phyloP scores from a whole-genome alignment of 1,140 invertebrate species.

The Lasioglossum albipes region DNA sequence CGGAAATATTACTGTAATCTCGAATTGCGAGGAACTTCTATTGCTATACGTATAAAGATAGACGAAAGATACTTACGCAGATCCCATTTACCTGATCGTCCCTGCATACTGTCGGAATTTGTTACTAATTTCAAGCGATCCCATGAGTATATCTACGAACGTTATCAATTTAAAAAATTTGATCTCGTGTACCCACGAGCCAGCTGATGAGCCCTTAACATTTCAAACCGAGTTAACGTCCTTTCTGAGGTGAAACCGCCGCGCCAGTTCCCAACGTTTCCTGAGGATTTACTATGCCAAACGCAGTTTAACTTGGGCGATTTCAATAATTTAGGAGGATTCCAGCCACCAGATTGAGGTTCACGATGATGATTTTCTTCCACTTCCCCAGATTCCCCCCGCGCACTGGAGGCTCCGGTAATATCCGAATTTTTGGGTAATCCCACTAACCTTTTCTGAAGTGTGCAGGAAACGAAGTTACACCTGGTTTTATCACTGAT shows the following conservation, averaged over 20 bases:
- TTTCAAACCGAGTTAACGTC: conserved; percentile 29
- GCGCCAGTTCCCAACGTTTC: not conserved
- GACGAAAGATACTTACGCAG: too few species aligned
- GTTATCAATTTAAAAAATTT: not conserved
- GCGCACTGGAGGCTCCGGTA: not conserved
- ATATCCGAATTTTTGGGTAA: not conserved
- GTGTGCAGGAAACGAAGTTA: not conserved
- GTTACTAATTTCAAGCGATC: too few species aligned
- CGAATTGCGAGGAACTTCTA: too few species aligned
- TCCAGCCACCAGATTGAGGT: not conserved
- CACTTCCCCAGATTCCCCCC: conserved; percentile 1
- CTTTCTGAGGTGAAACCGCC: not conserved
- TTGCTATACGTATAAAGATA: too few species aligned
- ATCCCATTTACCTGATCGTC: too few species aligned
- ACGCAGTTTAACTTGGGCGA: conserved; percentile 16
- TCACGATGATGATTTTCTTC: conserved; percentile 9
- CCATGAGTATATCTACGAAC: too few species aligned
- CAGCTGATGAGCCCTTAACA: not conserved
- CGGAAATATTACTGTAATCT: too few species aligned
- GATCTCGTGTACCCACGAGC: not conserved
- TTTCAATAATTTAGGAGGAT: conserved; percentile 30
- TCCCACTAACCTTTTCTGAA: not conserved
- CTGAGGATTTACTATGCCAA: conserved; percentile 18
- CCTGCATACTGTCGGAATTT: too few species aligned
- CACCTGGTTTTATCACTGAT: too few species aligned